These are phyloP conservation scores for Nothura maculosa DNA, from an alignment of 2,797 vertebrate species.

Conservation along the genomic window DNA sequence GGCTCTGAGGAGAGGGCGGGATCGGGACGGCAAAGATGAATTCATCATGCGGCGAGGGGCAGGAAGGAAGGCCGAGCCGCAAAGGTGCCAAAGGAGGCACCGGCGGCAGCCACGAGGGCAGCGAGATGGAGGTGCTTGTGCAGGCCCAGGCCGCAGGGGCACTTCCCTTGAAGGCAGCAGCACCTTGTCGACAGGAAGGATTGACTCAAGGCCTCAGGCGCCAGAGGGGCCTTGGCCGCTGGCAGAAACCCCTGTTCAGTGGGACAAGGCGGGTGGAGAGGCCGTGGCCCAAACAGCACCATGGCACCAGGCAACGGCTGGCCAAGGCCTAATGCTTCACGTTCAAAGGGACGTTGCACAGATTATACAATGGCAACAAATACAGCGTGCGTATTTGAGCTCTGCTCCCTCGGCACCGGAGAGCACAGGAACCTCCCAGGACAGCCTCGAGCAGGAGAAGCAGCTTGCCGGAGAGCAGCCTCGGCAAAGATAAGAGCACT, in stretches of 20 bases:
- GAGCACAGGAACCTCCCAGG: conserved; percentile 63
- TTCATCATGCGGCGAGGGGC: not conserved
- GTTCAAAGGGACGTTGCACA: conserved; percentile 56
- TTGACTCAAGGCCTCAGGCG: conserved; percentile 69
- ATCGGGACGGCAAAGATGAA: not conserved
- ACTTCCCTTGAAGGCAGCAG: conserved; percentile 50
- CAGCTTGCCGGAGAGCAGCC: conserved; percentile 45
- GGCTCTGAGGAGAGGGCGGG: not conserved
- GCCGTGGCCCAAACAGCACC: not conserved
- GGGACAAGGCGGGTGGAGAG: conserved; percentile 40
- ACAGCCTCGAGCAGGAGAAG: conserved; percentile 63
- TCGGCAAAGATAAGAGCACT: conserved; percentile 47
- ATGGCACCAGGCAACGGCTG: conserved; percentile 49
- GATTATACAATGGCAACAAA: conserved; percentile 39
- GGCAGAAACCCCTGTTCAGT: conserved; percentile 76
- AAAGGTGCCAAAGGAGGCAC: not conserved
- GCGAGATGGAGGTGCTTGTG: conserved; percentile 42
- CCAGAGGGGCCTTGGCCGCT: conserved; percentile 62
- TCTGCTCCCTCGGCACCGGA: conserved; percentile 44
- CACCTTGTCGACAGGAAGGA: conserved; percentile 70
- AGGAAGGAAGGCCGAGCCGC: conserved; percentile 2
- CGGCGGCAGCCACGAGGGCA: not conserved
- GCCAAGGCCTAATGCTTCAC: conserved; percentile 26
- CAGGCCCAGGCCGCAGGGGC: conserved; percentile 36
- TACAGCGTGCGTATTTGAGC: conserved; percentile 42